Evolutionary conservation across 2,888 invertebrate species (phyloP).

Genomic region (Dendrolimus houi): DNA sequence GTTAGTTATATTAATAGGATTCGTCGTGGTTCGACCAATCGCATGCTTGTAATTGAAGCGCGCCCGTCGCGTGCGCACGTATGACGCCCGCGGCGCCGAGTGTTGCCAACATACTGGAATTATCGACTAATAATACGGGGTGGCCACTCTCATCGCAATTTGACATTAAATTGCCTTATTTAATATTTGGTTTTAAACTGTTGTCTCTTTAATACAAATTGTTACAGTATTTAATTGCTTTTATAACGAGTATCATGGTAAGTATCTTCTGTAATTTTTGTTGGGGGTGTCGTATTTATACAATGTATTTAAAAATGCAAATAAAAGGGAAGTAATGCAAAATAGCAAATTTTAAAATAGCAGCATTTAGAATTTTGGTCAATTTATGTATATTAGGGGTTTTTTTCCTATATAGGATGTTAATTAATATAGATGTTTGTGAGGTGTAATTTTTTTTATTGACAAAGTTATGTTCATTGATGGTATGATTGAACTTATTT

Average conservation of each 20-base stretch:
- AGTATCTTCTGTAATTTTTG: conserved; percentile 11
- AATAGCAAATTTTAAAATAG: too few relatives aligned
- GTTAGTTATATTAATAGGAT: too few relatives aligned
- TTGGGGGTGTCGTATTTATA: conserved; percentile 2
- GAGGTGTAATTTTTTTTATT: too few relatives aligned
- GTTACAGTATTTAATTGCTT: conserved; percentile 38
- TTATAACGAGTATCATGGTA: conserved; percentile 27
- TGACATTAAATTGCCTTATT: conserved; percentile 52
- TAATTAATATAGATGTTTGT: too few relatives aligned
- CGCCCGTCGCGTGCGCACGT: conserved; percentile 47
- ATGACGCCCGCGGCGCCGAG: conserved; percentile 35
- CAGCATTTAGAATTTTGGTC: too few relatives aligned
- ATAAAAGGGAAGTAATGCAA: too few relatives aligned
- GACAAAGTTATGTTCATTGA: too few relatives aligned
- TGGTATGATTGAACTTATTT: too few relatives aligned
- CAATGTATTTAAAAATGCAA: too few relatives aligned
- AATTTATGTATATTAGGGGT: too few relatives aligned
- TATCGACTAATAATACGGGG: conserved; percentile 56
- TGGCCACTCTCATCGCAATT: conserved; percentile 39
- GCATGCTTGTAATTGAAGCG: conserved; percentile 49
- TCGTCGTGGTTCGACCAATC: conserved; percentile 18
- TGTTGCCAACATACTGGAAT: conserved; percentile 46
- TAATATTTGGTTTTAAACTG: conserved; percentile 49
- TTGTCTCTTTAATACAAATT: conserved; percentile 25
- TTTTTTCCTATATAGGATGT: too few relatives aligned